Evolutionary conservation across 2,888 invertebrate species (phyloP).

Genomic region (Volucella zonaria): DNA sequence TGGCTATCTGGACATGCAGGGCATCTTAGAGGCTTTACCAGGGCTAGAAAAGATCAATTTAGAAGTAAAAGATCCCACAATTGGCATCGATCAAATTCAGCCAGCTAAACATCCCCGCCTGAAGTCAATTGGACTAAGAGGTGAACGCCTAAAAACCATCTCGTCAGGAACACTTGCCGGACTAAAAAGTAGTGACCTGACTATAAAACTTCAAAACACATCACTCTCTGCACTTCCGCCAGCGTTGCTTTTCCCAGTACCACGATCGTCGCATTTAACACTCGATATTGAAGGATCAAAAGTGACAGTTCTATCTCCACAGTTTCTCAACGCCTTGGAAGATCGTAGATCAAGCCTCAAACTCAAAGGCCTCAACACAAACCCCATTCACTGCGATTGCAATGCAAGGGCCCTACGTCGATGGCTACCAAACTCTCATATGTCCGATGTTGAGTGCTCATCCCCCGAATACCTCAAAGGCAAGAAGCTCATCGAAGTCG

Average conservation of each 20-base stretch:
- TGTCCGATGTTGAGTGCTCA: slow-evolving; percentile 86
- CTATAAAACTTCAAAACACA: slow-evolving; percentile 91
- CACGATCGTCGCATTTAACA: slow-evolving; percentile 91
- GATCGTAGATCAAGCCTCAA: slow-evolving; percentile 90
- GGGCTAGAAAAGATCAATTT: slow-evolving; percentile 90
- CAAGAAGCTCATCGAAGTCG: slow-evolving; percentile 88
- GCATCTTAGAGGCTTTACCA: slow-evolving; percentile 89
- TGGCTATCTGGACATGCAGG: slow-evolving; percentile 93
- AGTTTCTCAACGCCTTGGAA: slow-evolving; percentile 90
- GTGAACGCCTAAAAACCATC: slow-evolving; percentile 89
- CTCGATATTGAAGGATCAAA: slow-evolving; percentile 91
- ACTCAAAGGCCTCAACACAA: slow-evolving; percentile 89
- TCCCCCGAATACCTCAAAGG: slow-evolving; percentile 88
- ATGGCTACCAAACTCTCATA: slow-evolving; percentile 88
- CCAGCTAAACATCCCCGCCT: slow-evolving; percentile 91
- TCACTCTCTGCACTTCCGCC: slow-evolving; percentile 90
- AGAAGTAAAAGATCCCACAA: slow-evolving; percentile 92
- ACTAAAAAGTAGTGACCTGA: slow-evolving; percentile 88
- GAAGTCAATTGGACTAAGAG: slow-evolving; percentile 88
- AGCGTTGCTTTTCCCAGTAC: slow-evolving; percentile 92
- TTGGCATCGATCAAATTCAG: slow-evolving; percentile 92
- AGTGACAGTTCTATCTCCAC: slow-evolving; percentile 89
- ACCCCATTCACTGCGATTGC: slow-evolving; percentile 94
- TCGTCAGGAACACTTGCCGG: slow-evolving; percentile 93
- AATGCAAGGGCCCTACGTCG: slow-evolving; percentile 90